phyloP scores from a whole-genome alignment of 2,888 invertebrate genomes.

The Meandrusa payeni region DNA sequence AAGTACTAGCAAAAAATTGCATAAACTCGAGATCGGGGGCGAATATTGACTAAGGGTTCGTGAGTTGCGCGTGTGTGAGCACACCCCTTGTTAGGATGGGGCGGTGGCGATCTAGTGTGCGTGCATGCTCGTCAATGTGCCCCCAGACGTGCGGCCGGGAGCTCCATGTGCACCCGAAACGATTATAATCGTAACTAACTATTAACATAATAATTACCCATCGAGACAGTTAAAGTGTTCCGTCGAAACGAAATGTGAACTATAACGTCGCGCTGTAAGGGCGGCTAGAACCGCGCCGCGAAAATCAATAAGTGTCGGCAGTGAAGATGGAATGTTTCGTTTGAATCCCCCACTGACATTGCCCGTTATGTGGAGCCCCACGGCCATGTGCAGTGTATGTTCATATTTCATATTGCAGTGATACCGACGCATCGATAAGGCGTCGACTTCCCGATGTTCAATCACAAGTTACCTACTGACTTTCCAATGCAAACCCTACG shows the following conservation, averaged over 20 bases:
- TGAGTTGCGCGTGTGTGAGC: slow-evolving; percentile 50
- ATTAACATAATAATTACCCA: slow-evolving; percentile 10
- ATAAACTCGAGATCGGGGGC: slow-evolving; percentile 52
- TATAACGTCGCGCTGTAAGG: slow-evolving; percentile 34
- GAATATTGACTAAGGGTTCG: slow-evolving; percentile 72
- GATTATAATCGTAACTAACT: slow-evolving; percentile 40
- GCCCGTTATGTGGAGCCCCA: slow-evolving; percentile 39
- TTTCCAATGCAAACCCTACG: slow-evolving; percentile 93
- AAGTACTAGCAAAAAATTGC: slow-evolving; percentile 53
- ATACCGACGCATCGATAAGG: slow-evolving; percentile 45
- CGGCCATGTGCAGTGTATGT: slow-evolving; percentile 47
- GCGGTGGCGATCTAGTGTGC: slow-evolving; percentile 38
- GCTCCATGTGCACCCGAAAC: slow-evolving; percentile 38
- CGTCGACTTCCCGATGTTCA: slow-evolving; percentile 68
- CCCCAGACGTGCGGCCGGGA: slow-evolving; percentile 37
- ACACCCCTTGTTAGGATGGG: slow-evolving; percentile 37
- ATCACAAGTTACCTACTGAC: slow-evolving; percentile 80
- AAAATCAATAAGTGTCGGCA: slow-evolving; percentile 69
- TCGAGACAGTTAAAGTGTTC: background rate
- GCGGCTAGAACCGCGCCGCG: slow-evolving; percentile 42
- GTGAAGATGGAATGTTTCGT: slow-evolving; percentile 52
- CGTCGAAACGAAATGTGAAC: slow-evolving; percentile 33
- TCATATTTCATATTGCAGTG: slow-evolving; percentile 70
- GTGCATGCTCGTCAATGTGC: slow-evolving; percentile 48
- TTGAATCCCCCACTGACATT: slow-evolving; percentile 39